A percentile compares a stretch with the other conserved stretches of the same genome.
Conservation (phyloP, 2,113 vertebrate genomes). For the Oxygymnocypris stewartii region DNA sequence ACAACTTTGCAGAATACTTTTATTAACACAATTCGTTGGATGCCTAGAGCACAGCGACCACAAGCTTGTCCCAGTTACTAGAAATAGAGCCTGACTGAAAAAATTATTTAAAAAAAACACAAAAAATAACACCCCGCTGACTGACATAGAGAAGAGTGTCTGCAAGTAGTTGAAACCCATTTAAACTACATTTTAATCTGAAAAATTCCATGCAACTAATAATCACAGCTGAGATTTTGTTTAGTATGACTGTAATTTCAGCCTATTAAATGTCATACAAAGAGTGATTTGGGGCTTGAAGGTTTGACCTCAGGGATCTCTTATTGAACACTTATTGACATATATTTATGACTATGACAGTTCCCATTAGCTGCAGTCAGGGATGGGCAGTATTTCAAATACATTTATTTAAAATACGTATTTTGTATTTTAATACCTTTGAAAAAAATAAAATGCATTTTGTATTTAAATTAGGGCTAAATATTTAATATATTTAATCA, state of each 20-base stretch:
- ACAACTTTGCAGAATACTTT: conserved; percentile 32
- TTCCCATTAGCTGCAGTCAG: background rate
- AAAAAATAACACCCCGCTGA: background rate
- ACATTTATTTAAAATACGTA: too few relatives aligned
- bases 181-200: background rate
- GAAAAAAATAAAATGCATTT: too few relatives aligned
- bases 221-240: background rate
- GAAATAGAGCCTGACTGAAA: conserved; percentile 35
- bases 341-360: background rate
- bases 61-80: conserved; percentile 46
- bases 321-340: background rate
- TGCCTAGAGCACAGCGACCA: conserved; percentile 14
- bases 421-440: too few relatives aligned
- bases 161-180: background rate
- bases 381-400: too few relatives aligned
- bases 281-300: background rate
- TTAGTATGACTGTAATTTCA: background rate
- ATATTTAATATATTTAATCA: too few relatives aligned
- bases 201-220: background rate
- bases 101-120: background rate
- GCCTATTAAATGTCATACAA: background rate
- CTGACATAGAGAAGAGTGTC: conserved; percentile 23
- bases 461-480: too few relatives aligned
- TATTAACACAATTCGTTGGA: conserved; percentile 49
- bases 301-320: background rate